These are phyloP conservation scores for Gambusia holbrooki DNA, from an alignment of 2,113 vertebrate genomes.

Conservation along the genomic window DNA sequence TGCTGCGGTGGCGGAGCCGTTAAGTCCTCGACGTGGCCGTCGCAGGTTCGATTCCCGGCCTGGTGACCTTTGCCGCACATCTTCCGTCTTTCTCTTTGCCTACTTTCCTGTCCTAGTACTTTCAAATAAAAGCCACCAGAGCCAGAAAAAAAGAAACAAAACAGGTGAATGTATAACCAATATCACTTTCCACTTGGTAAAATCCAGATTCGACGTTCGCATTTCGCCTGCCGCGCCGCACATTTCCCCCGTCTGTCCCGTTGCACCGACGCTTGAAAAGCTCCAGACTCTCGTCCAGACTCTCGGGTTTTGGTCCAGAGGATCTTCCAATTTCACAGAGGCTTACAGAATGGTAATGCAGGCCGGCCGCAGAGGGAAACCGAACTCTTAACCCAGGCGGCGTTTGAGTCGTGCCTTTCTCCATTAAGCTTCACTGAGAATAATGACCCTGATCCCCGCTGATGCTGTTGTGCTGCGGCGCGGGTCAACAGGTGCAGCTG, in stretches of 20 bases:
- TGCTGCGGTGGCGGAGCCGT: no score
- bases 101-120: no score
- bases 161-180: constrained; percentile 1
- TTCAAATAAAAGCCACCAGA: no score
- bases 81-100: no score
- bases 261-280: neutral
- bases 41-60: no score
- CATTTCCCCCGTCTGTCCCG: neutral
- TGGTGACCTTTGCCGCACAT: no score
- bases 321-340: constrained; percentile 12
- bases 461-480: neutral
- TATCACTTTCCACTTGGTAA: neutral
- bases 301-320: constrained; percentile 28
- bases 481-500: constrained; percentile 21
- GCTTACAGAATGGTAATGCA: constrained; percentile 29
- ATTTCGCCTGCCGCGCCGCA: neutral
- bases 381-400: constrained; percentile 3
- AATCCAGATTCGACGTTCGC: neutral
- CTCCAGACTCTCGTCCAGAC: constrained; percentile 2
- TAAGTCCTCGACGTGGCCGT: no score
- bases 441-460: constrained; percentile 7
- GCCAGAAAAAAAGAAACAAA: no score
- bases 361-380: constrained; percentile 8
- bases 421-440: constrained; percentile 24
- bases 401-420: constrained; percentile 6